A percentile compares a stretch with the other conserved stretches of the same genome.
These are phyloP conservation scores for Leptinotarsa defecta DNA, from an alignment of 1,140 invertebrate genomes.

Conservation along the genomic window DNA sequence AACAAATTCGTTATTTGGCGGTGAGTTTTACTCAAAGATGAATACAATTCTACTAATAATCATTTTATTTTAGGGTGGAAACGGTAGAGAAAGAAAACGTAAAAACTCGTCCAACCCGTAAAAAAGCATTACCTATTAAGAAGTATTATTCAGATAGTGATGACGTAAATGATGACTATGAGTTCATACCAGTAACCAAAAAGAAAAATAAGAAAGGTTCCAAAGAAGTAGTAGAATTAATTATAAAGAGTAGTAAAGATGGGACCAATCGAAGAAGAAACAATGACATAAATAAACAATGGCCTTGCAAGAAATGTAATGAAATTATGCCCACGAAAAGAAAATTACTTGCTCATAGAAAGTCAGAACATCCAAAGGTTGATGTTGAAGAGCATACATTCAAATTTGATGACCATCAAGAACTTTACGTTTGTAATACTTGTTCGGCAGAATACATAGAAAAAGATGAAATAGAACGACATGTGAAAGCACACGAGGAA, in stretches of 20 bases:
- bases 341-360: slow-evolving; percentile 38
- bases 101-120: slow-evolving; percentile 19
- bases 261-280: slow-evolving; percentile 6
- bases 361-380: slow-evolving; percentile 32
- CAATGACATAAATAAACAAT: slow-evolving; percentile 24
- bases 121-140: too few relatives aligned
- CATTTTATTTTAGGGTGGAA: slow-evolving; percentile 30
- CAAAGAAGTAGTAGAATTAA: slow-evolving; percentile 11
- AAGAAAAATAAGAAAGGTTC: background rate
- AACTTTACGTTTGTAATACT: slow-evolving; percentile 46
- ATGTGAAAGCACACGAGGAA: slow-evolving; percentile 42
- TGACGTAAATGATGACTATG: background rate
- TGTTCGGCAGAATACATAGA: slow-evolving; percentile 45
- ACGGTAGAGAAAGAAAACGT: slow-evolving; percentile 25
- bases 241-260: background rate
- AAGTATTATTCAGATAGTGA: background rate
- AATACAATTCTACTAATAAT: background rate
- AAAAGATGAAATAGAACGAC: slow-evolving; percentile 42
- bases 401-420: slow-evolving; percentile 41
- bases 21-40: background rate
- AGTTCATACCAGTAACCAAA: slow-evolving; percentile 13
- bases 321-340: slow-evolving; percentile 30
- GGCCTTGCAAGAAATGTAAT: slow-evolving; percentile 43
- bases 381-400: slow-evolving; percentile 39
- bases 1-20: too few relatives aligned